Conservation (phyloP, 1,140 invertebrate genomes). For the Chironomus tepperi region DNA sequence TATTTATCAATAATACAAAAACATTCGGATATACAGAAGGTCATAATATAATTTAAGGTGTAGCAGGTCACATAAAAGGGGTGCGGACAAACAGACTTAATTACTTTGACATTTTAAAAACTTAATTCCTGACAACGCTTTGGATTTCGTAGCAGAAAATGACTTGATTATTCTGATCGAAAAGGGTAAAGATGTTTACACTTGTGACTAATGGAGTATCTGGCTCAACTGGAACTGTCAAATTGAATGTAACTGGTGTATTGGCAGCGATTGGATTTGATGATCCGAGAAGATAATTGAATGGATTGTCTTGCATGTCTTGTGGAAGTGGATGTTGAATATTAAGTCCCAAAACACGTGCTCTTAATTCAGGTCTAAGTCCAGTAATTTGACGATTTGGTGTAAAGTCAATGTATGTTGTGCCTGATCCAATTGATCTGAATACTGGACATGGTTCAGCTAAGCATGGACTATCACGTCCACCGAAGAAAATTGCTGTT, state of each 20-base stretch:
- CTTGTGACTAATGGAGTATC: background rate
- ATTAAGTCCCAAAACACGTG: background rate
- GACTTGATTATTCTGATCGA: background rate
- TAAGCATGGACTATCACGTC: background rate
- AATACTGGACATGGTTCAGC: background rate
- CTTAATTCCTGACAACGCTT: background rate
- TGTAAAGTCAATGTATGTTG: background rate
- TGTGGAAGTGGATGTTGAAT: background rate
- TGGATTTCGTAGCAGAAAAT: conserved; percentile 5
- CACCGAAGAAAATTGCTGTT: background rate
- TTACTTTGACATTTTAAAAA: too few species aligned
- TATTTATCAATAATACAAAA: too few species aligned
- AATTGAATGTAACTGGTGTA: background rate
- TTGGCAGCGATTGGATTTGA: background rate
- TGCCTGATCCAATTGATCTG: background rate
- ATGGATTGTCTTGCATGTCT: background rate
- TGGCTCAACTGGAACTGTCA: background rate
- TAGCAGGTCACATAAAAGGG: too few species aligned
- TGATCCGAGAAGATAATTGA: background rate
- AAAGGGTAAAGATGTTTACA: background rate
- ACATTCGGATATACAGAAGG: too few species aligned
- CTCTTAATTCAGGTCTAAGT: background rate
- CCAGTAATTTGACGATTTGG: background rate
- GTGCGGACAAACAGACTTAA: too few species aligned
- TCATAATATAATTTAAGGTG: too few species aligned